Conservation (phyloP, 2,797 vertebrate species). For the Astyanax mexicanus region DNA sequence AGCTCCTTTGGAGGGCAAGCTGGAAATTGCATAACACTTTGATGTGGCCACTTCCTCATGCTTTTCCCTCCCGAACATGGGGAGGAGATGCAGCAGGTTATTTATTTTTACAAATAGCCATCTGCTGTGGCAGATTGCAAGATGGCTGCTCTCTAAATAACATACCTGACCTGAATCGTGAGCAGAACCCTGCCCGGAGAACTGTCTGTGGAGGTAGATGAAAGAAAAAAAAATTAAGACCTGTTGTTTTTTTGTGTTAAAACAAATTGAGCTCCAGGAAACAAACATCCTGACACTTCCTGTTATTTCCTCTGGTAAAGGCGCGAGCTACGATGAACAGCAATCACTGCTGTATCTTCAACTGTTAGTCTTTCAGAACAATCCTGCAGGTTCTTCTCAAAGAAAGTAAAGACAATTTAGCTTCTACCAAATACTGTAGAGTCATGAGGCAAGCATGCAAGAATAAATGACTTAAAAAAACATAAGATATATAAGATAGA, state of each 20-base stretch:
- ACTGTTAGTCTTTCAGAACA: neutral
- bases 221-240: no score
- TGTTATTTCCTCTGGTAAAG: neutral
- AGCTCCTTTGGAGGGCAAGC: constrained; percentile 38
- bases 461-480: no score
- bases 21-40: constrained; percentile 58
- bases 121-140: constrained; percentile 67
- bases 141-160: constrained; percentile 55
- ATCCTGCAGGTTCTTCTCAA: constrained; percentile 3
- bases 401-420: no score
- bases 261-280: neutral
- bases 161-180: constrained; percentile 54
- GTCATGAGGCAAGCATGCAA: no score
- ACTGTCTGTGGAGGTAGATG: constrained; percentile 6
- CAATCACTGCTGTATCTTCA: neutral
- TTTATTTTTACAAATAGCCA: constrained; percentile 71
- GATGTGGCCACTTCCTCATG: constrained; percentile 39
- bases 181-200: constrained; percentile 24
- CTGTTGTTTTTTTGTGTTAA: no score
- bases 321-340: neutral
- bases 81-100: constrained; percentile 56
- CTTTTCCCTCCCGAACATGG: constrained; percentile 41
- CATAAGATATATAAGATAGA: no score
- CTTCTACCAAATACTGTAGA: no score
- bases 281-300: neutral